Evolutionary conservation across 2,797 vertebrate species (phyloP).

Genomic region (Crocodylus rhombifer): DNA sequence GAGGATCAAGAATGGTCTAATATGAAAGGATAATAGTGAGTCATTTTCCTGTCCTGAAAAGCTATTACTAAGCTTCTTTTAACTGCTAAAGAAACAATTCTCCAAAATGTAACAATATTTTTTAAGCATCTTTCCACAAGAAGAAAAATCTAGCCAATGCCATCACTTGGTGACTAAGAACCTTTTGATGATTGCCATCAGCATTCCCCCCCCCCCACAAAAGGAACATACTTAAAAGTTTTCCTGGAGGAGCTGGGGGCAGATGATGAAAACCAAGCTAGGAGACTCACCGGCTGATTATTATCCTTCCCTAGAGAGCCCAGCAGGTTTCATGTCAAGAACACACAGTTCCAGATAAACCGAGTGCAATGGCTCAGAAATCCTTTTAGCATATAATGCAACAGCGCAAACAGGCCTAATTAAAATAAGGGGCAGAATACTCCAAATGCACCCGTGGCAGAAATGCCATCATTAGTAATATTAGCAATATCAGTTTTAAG

Average conservation of each 20-base stretch:
- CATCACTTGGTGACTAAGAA: neutral
- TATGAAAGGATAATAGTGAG: neutral
- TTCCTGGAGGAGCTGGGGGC: neutral
- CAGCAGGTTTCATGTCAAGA: neutral
- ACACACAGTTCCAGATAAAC: neutral
- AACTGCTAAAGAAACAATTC: neutral
- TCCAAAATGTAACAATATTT: neutral
- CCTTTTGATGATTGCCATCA: neutral
- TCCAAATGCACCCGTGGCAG: conserved; percentile 6
- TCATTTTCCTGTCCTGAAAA: neutral
- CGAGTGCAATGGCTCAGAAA: conserved; percentile 52
- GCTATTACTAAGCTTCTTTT: neutral
- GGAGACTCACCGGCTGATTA: neutral
- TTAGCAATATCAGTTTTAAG: neutral
- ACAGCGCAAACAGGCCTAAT: neutral
- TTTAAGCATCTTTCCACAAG: neutral
- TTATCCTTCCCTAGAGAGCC: neutral
- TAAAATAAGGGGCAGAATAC: conserved; percentile 25
- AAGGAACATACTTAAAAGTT: neutral
- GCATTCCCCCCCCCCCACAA: neutral
- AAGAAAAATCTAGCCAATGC: neutral
- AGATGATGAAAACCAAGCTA: neutral
- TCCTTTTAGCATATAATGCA: conserved; percentile 36
- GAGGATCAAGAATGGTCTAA: neutral
- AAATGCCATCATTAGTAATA: neutral